These are phyloP conservation scores for Bradypodion ventrale DNA, from an alignment of 2,797 vertebrate species.

Conservation along the genomic window DNA sequence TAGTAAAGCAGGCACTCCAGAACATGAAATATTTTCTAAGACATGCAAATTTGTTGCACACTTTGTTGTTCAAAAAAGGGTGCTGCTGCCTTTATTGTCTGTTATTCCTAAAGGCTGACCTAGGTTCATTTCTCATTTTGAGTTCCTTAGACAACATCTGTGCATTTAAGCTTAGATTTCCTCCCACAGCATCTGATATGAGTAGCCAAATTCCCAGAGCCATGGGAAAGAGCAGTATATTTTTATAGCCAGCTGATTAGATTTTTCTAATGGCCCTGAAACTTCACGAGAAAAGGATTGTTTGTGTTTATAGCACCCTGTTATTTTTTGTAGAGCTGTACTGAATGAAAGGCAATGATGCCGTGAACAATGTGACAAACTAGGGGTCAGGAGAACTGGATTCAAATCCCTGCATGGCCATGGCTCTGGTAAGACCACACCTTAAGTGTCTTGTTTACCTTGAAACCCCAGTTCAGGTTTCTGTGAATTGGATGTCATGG, in stretches of 20 bases:
- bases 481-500: no score
- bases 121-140: slow-evolving; percentile 44
- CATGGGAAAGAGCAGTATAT: slow-evolving; percentile 25
- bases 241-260: slow-evolving; percentile 50
- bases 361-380: no score
- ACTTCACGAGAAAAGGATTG: slow-evolving; percentile 55
- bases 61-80: background rate
- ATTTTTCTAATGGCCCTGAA: slow-evolving; percentile 61
- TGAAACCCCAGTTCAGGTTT: no score
- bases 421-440: no score
- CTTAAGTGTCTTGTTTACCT: no score
- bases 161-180: slow-evolving; percentile 11
- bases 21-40: background rate
- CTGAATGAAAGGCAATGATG: slow-evolving; percentile 38
- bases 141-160: slow-evolving; percentile 46
- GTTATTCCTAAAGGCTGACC: slow-evolving; percentile 5
- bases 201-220: slow-evolving; percentile 2
- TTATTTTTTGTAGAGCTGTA: slow-evolving; percentile 63
- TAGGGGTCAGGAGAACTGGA: no score
- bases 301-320: slow-evolving; percentile 63
- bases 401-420: no score
- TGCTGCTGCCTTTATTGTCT: background rate
- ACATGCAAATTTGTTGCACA: background rate
- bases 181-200: slow-evolving; percentile 37
- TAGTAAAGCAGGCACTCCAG: background rate